Conservation (phyloP, 2,888 invertebrate genomes). For the Meloe dianella region DNA sequence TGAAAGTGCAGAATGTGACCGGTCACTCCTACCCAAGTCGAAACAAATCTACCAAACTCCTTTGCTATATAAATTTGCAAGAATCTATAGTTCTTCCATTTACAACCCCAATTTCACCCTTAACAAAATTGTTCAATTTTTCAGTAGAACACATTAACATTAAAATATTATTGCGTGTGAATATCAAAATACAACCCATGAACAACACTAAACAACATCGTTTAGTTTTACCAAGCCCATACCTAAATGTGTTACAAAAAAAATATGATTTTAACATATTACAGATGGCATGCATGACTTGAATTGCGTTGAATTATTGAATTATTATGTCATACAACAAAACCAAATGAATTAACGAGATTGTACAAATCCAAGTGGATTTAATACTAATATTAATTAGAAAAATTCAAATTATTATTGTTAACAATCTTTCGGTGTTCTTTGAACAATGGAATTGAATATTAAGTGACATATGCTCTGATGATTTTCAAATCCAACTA, state of each 20-base stretch:
- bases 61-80: no score
- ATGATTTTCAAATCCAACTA: neutral
- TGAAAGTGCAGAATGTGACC: no score
- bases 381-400: no score
- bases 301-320: conserved; percentile 18
- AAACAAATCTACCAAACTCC: no score
- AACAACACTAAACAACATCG: neutral
- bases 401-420: no score
- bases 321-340: neutral
- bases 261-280: conserved; percentile 23
- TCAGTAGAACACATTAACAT: conserved; percentile 11
- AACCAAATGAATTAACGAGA: conserved; percentile 18
- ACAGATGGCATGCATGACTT: conserved; percentile 19
- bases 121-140: no score
- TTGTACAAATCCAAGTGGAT: conserved; percentile 22
- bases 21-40: no score
- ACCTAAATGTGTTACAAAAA: conserved; percentile 5
- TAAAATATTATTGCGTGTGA: conserved; percentile 18
- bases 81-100: no score
- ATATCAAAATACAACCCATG: neutral
- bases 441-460: no score
- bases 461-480: neutral
- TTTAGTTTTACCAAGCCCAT: neutral
- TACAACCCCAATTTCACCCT: no score
- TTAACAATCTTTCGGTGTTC: no score